A percentile compares a stretch with the other conserved stretches of the same genome.
These are phyloP conservation scores for Mycalesis mineus DNA, from an alignment of 2,888 invertebrate species.

Conservation along the genomic window DNA sequence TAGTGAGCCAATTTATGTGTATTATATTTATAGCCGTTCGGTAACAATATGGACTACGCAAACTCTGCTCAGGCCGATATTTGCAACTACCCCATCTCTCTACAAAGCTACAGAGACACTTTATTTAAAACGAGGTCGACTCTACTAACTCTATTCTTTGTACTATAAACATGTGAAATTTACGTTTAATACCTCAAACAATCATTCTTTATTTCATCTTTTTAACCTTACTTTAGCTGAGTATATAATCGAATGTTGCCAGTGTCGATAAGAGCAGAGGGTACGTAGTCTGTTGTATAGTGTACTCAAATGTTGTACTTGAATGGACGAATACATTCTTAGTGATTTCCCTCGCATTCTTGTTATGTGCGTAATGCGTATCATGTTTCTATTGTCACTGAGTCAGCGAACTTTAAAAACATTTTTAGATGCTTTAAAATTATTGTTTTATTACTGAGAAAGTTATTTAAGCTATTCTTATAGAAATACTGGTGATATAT, in stretches of 20 bases:
- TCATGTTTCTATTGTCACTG: slow-evolving; percentile 28
- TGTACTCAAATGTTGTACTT: slow-evolving; percentile 59
- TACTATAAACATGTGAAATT: too few relatives aligned
- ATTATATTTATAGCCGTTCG: slow-evolving; percentile 65
- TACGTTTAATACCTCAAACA: too few relatives aligned
- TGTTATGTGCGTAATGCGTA: slow-evolving; percentile 43
- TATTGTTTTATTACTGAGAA: too few relatives aligned
- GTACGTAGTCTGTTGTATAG: slow-evolving; percentile 31
- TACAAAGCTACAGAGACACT: too few relatives aligned
- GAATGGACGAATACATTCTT: slow-evolving; percentile 60
- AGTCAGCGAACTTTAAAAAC: slow-evolving; percentile 26
- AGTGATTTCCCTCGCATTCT: slow-evolving; percentile 57
- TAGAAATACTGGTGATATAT: too few relatives aligned
- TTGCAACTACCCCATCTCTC: not conserved
- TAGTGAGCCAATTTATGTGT: slow-evolving; percentile 73
- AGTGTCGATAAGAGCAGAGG: not conserved
- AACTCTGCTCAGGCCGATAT: not conserved
- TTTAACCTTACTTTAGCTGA: too few relatives aligned
- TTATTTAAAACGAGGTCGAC: too few relatives aligned
- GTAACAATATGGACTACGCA: slow-evolving; percentile 56
- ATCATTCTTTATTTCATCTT: too few relatives aligned
- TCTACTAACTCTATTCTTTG: too few relatives aligned
- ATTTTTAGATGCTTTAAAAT: too few relatives aligned
- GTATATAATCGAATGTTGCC: not conserved
- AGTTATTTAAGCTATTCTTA: too few relatives aligned